A percentile compares a stretch with the other conserved stretches of the same genome.
Conservation (phyloP, 92 coral and sea anemone species). For the Palythoa caribaeorum region DNA sequence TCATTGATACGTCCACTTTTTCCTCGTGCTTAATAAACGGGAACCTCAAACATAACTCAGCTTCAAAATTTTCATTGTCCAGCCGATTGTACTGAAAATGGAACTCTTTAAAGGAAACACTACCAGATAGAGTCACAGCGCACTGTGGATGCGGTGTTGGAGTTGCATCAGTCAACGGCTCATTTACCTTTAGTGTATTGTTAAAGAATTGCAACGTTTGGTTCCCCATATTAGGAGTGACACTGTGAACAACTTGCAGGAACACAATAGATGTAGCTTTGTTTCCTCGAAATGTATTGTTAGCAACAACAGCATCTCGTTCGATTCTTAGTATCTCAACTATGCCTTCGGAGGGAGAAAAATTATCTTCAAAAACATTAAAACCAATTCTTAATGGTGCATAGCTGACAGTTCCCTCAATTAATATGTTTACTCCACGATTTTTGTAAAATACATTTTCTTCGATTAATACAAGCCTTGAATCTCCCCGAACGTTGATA, state of each 20-base stretch:
- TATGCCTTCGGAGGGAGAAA: slow-evolving; percentile 31
- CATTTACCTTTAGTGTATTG: slow-evolving; percentile 57
- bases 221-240: background rate
- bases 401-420: slow-evolving; percentile 25
- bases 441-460: slow-evolving; percentile 51
- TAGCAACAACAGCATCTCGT: slow-evolving; percentile 6
- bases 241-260: slow-evolving; percentile 40
- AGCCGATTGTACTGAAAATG: slow-evolving; percentile 55
- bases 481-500: background rate
- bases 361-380: slow-evolving; percentile 60
- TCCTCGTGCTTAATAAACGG: slow-evolving; percentile 36
- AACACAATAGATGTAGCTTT: slow-evolving; percentile 32
- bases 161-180: too few relatives aligned
- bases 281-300: slow-evolving; percentile 57
- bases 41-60: slow-evolving; percentile 56
- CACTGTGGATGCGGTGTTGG: background rate
- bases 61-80: slow-evolving; percentile 40
- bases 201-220: slow-evolving; percentile 29
- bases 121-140: slow-evolving; percentile 45
- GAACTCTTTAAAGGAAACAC: slow-evolving; percentile 20
- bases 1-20: too few relatives aligned
- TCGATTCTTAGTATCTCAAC: slow-evolving; percentile 52
- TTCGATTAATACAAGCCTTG: background rate
- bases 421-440: slow-evolving; percentile 36
- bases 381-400: slow-evolving; percentile 16